Conservation (phyloP, 1,140 invertebrate species). For the Euura saliciscinereae region DNA sequence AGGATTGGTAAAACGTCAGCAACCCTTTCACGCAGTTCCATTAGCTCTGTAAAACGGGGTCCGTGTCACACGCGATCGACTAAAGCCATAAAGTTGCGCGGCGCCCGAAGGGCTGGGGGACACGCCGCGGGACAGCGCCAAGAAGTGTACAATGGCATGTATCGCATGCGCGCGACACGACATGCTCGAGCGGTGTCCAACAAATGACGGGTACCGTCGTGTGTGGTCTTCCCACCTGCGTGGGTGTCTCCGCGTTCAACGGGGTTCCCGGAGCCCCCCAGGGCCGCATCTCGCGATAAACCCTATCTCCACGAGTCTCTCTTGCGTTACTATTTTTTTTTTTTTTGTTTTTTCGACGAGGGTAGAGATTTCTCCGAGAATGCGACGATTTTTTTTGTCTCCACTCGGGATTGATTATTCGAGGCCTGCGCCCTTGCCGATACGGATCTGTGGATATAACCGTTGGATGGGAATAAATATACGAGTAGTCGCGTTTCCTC, state of each 20-base stretch:
- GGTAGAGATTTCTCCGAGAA: no score
- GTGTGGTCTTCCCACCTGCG: conserved; percentile 55
- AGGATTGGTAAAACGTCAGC: background rate
- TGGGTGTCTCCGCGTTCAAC: conserved; percentile 43
- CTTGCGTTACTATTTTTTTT: background rate
- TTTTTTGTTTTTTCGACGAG: background rate
- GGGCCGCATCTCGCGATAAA: conserved; percentile 19
- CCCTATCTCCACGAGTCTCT: conserved; percentile 12
- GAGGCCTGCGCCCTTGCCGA: no score
- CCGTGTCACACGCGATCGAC: conserved; percentile 46
- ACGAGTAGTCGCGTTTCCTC: no score
- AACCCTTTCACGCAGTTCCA: background rate
- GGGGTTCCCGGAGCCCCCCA: background rate
- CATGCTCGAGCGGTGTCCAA: conserved; percentile 52
- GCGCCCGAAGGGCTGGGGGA: conserved; percentile 33
- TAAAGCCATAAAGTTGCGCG: conserved; percentile 47
- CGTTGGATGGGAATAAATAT: no score
- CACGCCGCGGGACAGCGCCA: conserved; percentile 48
- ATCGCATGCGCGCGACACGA: conserved; percentile 44
- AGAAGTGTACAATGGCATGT: conserved; percentile 51
- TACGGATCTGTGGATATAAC: no score
- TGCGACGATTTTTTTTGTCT: no score
- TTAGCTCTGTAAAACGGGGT: conserved; percentile 22
- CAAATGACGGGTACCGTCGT: conserved; percentile 58
- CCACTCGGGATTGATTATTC: no score